Evolutionary conservation across 2,113 vertebrate genomes (phyloP).

Genomic region (Acinonyx jubatus): DNA sequence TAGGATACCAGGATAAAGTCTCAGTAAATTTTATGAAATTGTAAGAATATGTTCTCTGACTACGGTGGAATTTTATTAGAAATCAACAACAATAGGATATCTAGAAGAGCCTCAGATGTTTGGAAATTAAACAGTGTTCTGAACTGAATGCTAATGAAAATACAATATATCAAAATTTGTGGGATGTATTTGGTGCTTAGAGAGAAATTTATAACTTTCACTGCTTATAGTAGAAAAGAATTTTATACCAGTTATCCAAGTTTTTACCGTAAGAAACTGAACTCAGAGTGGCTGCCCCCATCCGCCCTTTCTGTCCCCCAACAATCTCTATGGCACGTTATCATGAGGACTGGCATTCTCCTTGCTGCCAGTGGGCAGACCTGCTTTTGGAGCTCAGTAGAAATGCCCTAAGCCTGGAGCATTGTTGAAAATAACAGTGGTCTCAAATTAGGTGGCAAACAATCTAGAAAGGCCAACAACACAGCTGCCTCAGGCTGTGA

Average conservation of each 20-base stretch:
- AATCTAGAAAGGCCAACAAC: background rate
- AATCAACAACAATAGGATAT: background rate
- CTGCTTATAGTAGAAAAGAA: background rate
- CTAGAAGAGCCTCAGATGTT: background rate
- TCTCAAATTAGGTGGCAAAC: background rate
- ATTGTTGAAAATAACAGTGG: background rate
- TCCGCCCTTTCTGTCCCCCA: background rate
- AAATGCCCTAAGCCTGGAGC: background rate
- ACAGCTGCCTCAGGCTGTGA: background rate
- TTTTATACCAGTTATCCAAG: background rate
- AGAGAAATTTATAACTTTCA: background rate
- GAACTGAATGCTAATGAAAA: background rate
- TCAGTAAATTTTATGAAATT: background rate
- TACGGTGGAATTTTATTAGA: background rate
- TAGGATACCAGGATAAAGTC: background rate
- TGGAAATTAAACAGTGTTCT: background rate
- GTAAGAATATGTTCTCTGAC: background rate
- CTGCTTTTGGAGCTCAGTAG: background rate
- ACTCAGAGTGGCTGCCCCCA: background rate
- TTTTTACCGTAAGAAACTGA: background rate
- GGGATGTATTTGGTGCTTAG: background rate
- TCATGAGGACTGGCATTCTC: background rate
- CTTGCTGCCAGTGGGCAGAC: background rate
- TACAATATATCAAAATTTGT: background rate
- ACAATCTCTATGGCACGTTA: background rate